Evolutionary conservation across 2,113 vertebrate genomes (phyloP), one percentile per base, ranked within the genome.

Genomic region (Arizona elegans): DNA sequence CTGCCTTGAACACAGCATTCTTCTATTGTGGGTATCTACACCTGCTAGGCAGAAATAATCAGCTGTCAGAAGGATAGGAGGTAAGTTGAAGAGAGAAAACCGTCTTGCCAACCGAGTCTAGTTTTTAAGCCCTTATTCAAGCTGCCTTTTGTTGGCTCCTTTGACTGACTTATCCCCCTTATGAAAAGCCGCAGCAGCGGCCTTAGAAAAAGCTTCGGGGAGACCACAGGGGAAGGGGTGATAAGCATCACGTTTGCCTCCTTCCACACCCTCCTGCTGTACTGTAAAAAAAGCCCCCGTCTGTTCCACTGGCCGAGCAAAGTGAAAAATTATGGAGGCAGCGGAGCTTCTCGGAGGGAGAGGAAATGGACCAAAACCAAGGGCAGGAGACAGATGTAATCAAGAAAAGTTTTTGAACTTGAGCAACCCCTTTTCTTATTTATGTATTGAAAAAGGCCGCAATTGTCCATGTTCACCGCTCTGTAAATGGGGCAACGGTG

Each of bases 21-120:
- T 92, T 21, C 92, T 92, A 91, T 95, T 95, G 95, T 96, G 91
- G 91, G 23, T 90, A 0, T 96, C 96, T 93, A 95, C 97, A 97
- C 97, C 96, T 96, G 97, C 97, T 94, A 96, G 95, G 95, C 97
- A 95, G 26, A 6, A 96, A 96, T 93, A 97, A 96, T 96, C 91
- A 59, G 96, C 94, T 19, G 95, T 90, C 50, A 75, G 55, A 0
- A 8, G 6, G 70, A 81, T 33, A n/a, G 75, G 88, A 90, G 88
- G 92, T 59, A 86, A 85, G 92, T 38, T 53, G 88, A 50, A 13
- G 92, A 85, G 47, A 91, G 89, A 62, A 81, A 0, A 0, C 1
- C 0, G 65, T 56, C 90, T 62, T 47, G 93, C 90, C 65, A 2
- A 0, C 62, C 62, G 11, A 8, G 75, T 38, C 65, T 52, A 91